A percentile compares a stretch with the other conserved stretches of the same genome.
Evolutionary conservation across 2,888 invertebrate genomes (phyloP).

Genomic region (Drosophila limbata): DNA sequence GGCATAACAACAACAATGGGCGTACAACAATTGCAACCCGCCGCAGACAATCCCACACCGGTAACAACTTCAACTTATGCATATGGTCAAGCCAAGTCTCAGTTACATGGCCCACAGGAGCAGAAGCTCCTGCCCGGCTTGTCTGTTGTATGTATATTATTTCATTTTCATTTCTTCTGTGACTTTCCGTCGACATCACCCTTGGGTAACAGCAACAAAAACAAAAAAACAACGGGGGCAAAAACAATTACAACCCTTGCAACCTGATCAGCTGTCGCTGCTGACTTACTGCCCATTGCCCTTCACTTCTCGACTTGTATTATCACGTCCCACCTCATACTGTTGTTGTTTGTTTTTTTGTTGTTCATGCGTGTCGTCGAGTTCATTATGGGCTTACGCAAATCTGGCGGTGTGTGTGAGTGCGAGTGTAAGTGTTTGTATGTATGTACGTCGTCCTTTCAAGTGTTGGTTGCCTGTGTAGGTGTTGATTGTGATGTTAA

Average conservation of each 20-base stretch:
- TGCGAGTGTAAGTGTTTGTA: neutral
- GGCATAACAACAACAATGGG: conserved; percentile 23
- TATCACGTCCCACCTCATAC: conserved; percentile 17
- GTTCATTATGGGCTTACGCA: conserved; percentile 72
- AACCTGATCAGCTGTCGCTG: conserved; percentile 76
- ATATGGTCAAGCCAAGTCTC: conserved; percentile 60
- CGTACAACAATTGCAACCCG: conserved; percentile 25
- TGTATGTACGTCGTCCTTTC: conserved; percentile 44
- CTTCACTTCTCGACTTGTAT: conserved; percentile 10
- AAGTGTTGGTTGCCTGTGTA: conserved; percentile 60
- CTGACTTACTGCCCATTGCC: conserved; percentile 69
- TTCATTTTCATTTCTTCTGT: conserved; percentile 56
- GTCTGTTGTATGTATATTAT: conserved; percentile 44
- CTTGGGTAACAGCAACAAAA: conserved; percentile 20
- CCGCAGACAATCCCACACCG: conserved; percentile 24
- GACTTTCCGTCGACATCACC: conserved; percentile 48
- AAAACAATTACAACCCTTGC: conserved; percentile 66
- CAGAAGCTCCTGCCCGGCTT: conserved; percentile 10
- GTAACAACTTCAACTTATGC: conserved; percentile 32
- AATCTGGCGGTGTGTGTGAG: conserved; percentile 7
- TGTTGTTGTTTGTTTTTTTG: conserved; percentile 32
- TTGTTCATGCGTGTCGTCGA: conserved; percentile 66
- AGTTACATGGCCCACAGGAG: conserved; percentile 48
- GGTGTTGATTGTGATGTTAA: conserved; percentile 74
- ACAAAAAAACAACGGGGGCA: conserved; percentile 5